These are phyloP conservation scores for Drosophila sechellia DNA, from an alignment of 1,140 invertebrate genomes.

Conservation along the genomic window DNA sequence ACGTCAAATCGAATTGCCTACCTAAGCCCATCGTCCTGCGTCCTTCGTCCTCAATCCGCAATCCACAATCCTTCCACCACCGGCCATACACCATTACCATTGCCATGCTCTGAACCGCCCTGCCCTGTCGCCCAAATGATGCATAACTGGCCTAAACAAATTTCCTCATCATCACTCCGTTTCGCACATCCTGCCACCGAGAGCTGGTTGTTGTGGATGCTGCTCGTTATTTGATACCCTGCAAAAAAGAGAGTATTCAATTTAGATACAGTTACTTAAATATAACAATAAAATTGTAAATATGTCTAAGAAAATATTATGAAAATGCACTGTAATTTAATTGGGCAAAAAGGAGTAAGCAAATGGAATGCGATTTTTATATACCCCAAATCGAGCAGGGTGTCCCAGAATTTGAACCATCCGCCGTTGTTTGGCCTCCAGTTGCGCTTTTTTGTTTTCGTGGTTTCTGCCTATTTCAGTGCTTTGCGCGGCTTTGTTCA, in stretches of 20 bases:
- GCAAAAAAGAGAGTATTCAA: neutral
- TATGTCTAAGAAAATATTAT: too few species aligned
- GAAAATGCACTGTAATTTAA: too few species aligned
- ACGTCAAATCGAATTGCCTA: constrained; percentile 36
- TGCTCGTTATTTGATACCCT: constrained; percentile 13
- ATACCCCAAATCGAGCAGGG: neutral
- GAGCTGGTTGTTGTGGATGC: constrained; percentile 1
- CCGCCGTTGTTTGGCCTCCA: neutral
- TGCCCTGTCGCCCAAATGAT: constrained; percentile 24
- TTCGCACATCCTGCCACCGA: constrained; percentile 31
- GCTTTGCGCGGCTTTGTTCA: constrained; percentile 26
- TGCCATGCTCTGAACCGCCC: neutral
- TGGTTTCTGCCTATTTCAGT: constrained; percentile 23
- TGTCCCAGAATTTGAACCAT: neutral
- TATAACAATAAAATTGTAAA: neutral
- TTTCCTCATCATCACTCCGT: constrained; percentile 59
- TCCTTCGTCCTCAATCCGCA: constrained; percentile 1
- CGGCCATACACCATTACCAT: too few species aligned
- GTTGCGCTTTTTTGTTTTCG: constrained; percentile 23
- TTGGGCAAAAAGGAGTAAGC: too few species aligned
- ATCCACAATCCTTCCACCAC: neutral
- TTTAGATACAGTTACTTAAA: neutral
- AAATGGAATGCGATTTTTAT: too few species aligned
- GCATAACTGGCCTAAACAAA: constrained; percentile 60
- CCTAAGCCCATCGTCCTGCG: constrained; percentile 14